phyloP scores from a whole-genome alignment of 2,888 invertebrate species.

The Idaea dimidiata region DNA sequence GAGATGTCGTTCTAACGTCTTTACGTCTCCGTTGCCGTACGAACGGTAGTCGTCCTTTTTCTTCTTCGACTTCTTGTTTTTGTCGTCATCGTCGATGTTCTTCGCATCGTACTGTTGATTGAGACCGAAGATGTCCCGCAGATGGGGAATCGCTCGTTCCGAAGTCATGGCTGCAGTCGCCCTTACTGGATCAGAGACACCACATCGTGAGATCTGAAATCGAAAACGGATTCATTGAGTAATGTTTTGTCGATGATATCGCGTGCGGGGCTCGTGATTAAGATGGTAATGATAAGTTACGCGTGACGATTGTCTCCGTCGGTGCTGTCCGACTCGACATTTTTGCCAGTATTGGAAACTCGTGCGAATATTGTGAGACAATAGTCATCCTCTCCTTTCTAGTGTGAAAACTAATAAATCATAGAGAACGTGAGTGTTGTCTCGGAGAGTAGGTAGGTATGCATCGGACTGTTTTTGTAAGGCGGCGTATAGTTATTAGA shows the following conservation, averaged over 20 bases:
- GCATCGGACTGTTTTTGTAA: constrained; percentile 15
- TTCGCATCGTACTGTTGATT: constrained; percentile 78
- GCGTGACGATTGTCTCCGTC: constrained; percentile 27
- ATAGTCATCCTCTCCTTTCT: constrained; percentile 26
- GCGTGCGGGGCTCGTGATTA: constrained; percentile 15
- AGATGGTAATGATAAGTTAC: constrained; percentile 24
- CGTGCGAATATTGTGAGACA: constrained; percentile 26
- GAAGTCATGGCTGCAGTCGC: constrained; percentile 78
- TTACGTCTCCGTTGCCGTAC: constrained; percentile 84
- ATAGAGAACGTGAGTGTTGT: constrained; percentile 9
- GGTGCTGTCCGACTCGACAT: constrained; percentile 16
- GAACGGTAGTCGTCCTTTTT: constrained; percentile 86
- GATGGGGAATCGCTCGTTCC: constrained; percentile 88
- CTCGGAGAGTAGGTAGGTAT: constrained; percentile 2
- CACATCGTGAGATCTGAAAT: constrained; percentile 72
- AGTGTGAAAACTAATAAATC: constrained; percentile 20
- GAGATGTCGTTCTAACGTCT: constrained; percentile 89
- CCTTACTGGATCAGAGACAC: constrained; percentile 56
- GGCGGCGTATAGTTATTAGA: constrained; percentile 9
- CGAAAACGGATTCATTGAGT: constrained; percentile 35
- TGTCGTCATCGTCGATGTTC: constrained; percentile 70
- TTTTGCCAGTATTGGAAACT: constrained; percentile 30
- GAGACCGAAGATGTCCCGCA: constrained; percentile 87
- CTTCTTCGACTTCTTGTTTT: constrained; percentile 80
- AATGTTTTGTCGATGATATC: constrained; percentile 20